Evolutionary conservation across 53 echinoderm and acorn worm species (phyloP), one percentile per base, ranked within the genome.

Genomic region (Echinometra lucunter): DNA sequence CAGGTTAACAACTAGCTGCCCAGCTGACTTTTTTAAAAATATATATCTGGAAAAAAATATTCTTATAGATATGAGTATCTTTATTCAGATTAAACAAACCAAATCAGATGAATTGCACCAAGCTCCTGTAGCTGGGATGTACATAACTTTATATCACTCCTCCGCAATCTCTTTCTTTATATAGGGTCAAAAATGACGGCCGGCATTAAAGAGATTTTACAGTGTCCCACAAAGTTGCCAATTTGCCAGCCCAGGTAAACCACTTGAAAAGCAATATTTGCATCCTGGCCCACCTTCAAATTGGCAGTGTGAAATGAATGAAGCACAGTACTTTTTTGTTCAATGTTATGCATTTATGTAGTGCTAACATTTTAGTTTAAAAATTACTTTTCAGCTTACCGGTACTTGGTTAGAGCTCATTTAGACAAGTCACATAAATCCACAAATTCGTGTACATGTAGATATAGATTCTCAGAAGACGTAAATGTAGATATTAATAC

Each of bases 241-340:
- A 91, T 91, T 91, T 69, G 45, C 91, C 21, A 37, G 69, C 45
- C 63, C 91, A 91, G 91, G 91, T 91, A 91, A 91, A 89, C 45
- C 35, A 49, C 21, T 89, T 60, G 89, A 58, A 49, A n/a, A 49
- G 45, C 25, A 85, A 85, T 47, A 3, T 21, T 10, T 85, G 85
- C 85, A 85, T 85, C 85, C 85, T 47, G 3, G 85, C 85, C 49
- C 49, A 42, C 13, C 44, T 49, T 85, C 85, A 85, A 85, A 85
- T 85, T 85, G 85, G 85, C 85, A 85, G 11, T 49, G 85, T 49
- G 28, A 85, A 85, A 8, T 18, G 78, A 49, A 85, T 85, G 45
- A 49, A 85, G n/a, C 49, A 47, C 49, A 45, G 0, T 6, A 21
- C 19, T 18, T 78, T 81, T 17, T 37, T 80, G 80, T 83, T 45